Conservation (phyloP, 2,113 vertebrate species). For the Pteropus alecto region DNA sequence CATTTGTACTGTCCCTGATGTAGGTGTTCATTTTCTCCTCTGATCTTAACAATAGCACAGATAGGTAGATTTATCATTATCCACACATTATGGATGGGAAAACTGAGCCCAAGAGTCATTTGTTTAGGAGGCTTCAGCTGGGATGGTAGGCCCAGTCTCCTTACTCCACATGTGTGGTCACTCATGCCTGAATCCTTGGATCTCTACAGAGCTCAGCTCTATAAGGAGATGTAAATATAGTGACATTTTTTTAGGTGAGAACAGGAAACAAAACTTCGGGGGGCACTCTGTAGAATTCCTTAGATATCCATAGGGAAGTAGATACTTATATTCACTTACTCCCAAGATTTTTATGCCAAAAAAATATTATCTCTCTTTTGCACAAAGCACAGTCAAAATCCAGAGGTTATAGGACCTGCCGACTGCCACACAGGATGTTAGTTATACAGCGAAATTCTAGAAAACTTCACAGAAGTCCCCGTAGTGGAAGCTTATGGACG, state of each 20-base stretch:
- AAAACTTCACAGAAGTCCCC: slow-evolving; percentile 4
- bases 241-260: slow-evolving; percentile 9
- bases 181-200: background rate
- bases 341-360: background rate
- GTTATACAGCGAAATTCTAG: background rate
- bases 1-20: background rate
- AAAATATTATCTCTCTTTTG: background rate
- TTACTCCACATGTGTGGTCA: background rate
- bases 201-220: background rate
- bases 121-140: background rate
- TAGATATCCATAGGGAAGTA: background rate
- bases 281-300: background rate
- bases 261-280: slow-evolving; percentile 23
- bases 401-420: background rate
- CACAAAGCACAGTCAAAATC: background rate
- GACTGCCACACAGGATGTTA: background rate
- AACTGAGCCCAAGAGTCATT: background rate
- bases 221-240: background rate
- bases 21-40: background rate
- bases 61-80: background rate
- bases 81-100: background rate
- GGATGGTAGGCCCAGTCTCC: background rate
- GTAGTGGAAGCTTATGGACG: background rate
- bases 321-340: background rate
- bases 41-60: background rate